phyloP scores from a whole-genome alignment of 1,140 invertebrate genomes.

The Acyrthosiphon pisum region DNA sequence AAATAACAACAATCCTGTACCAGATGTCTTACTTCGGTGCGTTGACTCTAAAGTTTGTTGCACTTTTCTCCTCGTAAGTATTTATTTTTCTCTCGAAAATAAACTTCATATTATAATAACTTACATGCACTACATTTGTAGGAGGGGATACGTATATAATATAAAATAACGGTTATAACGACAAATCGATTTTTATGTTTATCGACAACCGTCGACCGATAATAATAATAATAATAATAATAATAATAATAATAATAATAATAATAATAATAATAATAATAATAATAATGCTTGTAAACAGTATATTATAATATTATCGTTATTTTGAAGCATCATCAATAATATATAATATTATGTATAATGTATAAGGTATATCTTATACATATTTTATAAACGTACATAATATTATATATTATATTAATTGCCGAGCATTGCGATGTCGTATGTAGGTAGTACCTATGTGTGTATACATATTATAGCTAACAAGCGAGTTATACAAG shows the following conservation, averaged over 20 bases:
- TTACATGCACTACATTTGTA: not conserved
- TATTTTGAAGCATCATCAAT: constrained; percentile 10
- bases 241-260: not conserved
- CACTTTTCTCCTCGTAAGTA: not conserved
- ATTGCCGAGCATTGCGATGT: not conserved
- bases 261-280: too few relatives aligned
- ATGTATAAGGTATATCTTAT: not conserved
- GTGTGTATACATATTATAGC: not conserved
- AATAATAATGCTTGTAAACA: not conserved
- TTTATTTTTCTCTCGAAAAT: not conserved
- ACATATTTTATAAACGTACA: not conserved
- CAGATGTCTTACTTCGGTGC: too few relatives aligned
- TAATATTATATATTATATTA: not conserved
- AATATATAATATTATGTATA: not conserved
- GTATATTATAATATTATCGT: not conserved
- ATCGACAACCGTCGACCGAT: not conserved
- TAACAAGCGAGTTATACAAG: not conserved
- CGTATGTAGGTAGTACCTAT: not conserved
- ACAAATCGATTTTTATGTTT: constrained; percentile 29
- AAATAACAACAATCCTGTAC: not conserved
- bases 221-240: not conserved
- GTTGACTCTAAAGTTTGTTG: not conserved
- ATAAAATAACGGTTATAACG: not conserved
- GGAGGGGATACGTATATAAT: not conserved
- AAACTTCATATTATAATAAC: not conserved